These are phyloP conservation scores for Eulemur rubriventer DNA, from an alignment of 2,797 vertebrate genomes.

Conservation along the genomic window DNA sequence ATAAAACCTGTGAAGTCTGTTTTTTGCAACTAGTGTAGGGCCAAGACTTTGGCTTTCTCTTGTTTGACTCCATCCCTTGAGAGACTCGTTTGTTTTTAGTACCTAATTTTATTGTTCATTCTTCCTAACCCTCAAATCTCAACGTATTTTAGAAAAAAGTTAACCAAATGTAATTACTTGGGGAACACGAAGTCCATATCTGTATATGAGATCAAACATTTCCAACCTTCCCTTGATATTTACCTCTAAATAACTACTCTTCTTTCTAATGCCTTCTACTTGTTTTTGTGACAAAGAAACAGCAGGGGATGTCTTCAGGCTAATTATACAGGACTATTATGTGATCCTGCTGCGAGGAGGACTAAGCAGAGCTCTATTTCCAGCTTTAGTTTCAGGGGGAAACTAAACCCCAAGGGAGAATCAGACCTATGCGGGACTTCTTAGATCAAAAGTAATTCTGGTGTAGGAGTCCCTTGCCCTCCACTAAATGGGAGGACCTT, in stretches of 20 bases:
- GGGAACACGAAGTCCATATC: slow-evolving; percentile 50
- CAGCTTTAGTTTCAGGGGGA: slow-evolving; percentile 12
- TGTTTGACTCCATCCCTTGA: slow-evolving; percentile 64
- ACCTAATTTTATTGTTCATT: slow-evolving; percentile 76
- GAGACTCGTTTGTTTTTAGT: slow-evolving; percentile 64
- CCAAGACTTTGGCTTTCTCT: slow-evolving; percentile 75
- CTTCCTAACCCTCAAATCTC: slow-evolving; percentile 76
- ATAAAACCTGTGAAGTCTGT: slow-evolving; percentile 72
- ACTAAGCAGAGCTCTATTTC: background rate
- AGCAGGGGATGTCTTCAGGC: slow-evolving; percentile 63
- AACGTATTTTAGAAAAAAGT: slow-evolving; percentile 57
- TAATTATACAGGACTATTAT: slow-evolving; percentile 29
- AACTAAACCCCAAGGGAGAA: background rate
- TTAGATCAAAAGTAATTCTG: background rate
- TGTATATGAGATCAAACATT: slow-evolving; percentile 64
- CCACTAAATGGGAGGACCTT: background rate
- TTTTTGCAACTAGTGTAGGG: slow-evolving; percentile 66
- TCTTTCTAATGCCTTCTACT: slow-evolving; percentile 45
- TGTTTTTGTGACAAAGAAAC: slow-evolving; percentile 54
- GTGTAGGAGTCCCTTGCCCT: background rate
- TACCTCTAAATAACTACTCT: slow-evolving; percentile 62
- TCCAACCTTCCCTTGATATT: slow-evolving; percentile 56
- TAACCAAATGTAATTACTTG: slow-evolving; percentile 65
- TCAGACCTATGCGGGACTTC: background rate
- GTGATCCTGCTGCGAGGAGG: background rate